A percentile compares a stretch with the other conserved stretches of the same genome.
Evolutionary conservation across 2,888 invertebrate genomes (phyloP).

Genomic region (Drosophila melanosoma): DNA sequence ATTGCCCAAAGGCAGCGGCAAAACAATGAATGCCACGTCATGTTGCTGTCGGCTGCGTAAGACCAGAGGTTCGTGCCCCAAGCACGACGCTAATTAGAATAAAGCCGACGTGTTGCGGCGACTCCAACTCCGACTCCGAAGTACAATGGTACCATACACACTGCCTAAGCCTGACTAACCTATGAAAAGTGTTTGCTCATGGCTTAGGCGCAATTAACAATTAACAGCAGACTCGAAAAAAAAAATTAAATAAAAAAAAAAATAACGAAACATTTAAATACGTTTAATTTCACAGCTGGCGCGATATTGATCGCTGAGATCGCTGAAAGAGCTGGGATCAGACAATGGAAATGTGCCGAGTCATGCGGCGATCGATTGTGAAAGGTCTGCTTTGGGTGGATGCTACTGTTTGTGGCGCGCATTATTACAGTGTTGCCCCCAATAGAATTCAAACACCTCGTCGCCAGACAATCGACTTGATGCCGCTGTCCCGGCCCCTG

Average conservation of each 20-base stretch:
- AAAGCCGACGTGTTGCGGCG: constrained; percentile 49
- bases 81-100: constrained; percentile 81
- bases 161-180: constrained; percentile 1
- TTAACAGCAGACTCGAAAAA: constrained; percentile 21
- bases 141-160: constrained; percentile 8
- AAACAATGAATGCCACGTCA: constrained; percentile 55
- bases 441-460: constrained; percentile 78
- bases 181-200: constrained; percentile 70
- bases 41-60: constrained; percentile 53
- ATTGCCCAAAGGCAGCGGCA: constrained; percentile 30
- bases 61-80: constrained; percentile 60
- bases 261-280: constrained; percentile 60
- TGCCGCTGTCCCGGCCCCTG: background rate
- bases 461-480: constrained; percentile 35
- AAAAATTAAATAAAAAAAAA: background rate
- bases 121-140: background rate
- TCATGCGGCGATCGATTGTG: constrained; percentile 60
- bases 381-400: constrained; percentile 40
- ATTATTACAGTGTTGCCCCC: constrained; percentile 55
- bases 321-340: constrained; percentile 11
- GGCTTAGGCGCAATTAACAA: constrained; percentile 66
- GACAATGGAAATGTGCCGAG: constrained; percentile 51
- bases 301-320: constrained; percentile 61
- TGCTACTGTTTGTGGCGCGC: constrained; percentile 36
- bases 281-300: constrained; percentile 61